Evolutionary conservation across 2,888 invertebrate species (phyloP).

Genomic region (Polyploca ridens): DNA sequence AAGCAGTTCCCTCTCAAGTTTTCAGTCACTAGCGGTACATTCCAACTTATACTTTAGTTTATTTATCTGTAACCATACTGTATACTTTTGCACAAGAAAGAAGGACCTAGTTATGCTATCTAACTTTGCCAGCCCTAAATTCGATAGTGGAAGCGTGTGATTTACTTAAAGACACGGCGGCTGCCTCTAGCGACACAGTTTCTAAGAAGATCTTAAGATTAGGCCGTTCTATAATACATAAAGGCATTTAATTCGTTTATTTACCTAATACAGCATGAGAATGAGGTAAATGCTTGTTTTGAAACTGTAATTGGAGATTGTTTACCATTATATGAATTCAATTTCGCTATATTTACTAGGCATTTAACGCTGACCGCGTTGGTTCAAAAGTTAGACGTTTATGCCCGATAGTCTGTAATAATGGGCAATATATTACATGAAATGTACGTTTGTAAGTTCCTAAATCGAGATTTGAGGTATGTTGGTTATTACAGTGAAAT

Average conservation of each 20-base stretch:
- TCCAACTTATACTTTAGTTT: too few relatives aligned
- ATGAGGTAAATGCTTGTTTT: slow-evolving; percentile 59
- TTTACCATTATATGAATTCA: slow-evolving; percentile 58
- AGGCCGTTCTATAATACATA: slow-evolving; percentile 48
- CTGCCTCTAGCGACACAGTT: slow-evolving; percentile 65
- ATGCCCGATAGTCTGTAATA: slow-evolving; percentile 27
- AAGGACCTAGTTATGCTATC: not conserved
- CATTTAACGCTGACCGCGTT: slow-evolving; percentile 34
- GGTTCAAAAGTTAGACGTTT: slow-evolving; percentile 42
- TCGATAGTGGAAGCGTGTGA: slow-evolving; percentile 56
- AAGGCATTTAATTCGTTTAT: slow-evolving; percentile 52
- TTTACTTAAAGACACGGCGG: slow-evolving; percentile 62
- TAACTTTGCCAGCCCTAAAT: slow-evolving; percentile 47
- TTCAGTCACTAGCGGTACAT: too few relatives aligned
- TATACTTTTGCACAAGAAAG: not conserved
- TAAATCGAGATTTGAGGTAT: not conserved
- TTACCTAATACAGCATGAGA: slow-evolving; percentile 65
- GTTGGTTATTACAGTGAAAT: slow-evolving; percentile 4
- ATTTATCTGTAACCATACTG: not conserved
- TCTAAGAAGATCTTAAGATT: slow-evolving; percentile 71
- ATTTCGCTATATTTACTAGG: slow-evolving; percentile 56
- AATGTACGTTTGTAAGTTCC: not conserved
- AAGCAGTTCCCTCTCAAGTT: too few relatives aligned
- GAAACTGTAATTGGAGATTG: slow-evolving; percentile 68
- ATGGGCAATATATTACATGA: slow-evolving; percentile 6